Percentiles rank a stretch among this genome's conserved stretches.
These are phyloP conservation scores for Corynorhinus townsendii DNA, from an alignment of 2,113 vertebrate genomes.

Conservation along the genomic window DNA sequence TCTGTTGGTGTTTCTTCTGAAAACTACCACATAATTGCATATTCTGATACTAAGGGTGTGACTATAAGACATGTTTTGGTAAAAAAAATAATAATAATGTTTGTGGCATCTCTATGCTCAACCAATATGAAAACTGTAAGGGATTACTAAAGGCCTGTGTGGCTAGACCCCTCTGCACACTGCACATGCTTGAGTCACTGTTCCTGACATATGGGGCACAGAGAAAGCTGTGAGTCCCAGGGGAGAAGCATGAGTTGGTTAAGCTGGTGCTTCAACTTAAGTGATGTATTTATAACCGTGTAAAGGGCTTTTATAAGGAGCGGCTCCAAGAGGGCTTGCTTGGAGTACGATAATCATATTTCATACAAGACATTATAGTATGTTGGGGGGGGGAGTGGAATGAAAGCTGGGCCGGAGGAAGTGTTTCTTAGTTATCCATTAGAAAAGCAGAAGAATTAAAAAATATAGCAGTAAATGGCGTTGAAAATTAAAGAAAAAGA, in stretches of 20 bases:
- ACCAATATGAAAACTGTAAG: background rate
- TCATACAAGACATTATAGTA: background rate
- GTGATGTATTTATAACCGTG: conserved; percentile 39
- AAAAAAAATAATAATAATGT: background rate
- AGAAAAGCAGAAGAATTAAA: background rate
- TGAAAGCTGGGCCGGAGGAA: background rate
- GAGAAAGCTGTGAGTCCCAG: background rate
- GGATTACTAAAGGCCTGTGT: background rate
- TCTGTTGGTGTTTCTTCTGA: conserved; percentile 31
- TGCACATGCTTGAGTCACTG: background rate
- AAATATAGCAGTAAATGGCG: background rate
- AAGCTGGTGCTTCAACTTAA: conserved; percentile 29
- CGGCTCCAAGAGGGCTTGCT: background rate
- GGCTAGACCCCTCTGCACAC: background rate
- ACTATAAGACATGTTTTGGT: background rate
- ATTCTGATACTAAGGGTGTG: background rate
- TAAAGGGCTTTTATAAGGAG: conserved; percentile 39
- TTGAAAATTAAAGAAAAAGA: background rate
- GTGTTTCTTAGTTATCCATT: background rate
- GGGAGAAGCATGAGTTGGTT: background rate
- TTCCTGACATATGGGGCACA: background rate
- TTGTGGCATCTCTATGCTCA: background rate
- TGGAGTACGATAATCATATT: background rate
- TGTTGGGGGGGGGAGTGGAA: background rate
- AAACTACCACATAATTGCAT: background rate